Conservation (phyloP, 2,113 vertebrate species). For the Hippocampus mohnikei region DNA sequence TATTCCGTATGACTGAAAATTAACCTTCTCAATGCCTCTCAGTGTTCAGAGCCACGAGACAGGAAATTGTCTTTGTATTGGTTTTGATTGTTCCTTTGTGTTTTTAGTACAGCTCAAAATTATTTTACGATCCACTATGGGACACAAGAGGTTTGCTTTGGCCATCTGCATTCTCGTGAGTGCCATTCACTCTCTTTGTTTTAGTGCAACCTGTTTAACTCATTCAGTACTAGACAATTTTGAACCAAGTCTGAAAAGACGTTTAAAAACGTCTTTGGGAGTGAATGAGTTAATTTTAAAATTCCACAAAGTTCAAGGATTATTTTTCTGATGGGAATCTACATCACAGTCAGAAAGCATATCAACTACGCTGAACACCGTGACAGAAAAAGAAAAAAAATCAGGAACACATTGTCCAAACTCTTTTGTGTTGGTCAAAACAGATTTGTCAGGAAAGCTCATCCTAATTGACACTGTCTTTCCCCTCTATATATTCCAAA, state of each 20-base stretch:
- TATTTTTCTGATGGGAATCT: too few species aligned
- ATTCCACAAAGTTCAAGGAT: too few species aligned
- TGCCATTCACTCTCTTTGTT: not conserved
- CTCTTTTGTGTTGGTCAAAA: constrained; percentile 56
- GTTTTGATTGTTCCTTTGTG: not conserved
- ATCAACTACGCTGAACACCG: constrained; percentile 18
- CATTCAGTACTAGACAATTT: too few species aligned
- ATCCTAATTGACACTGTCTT: constrained; percentile 86
- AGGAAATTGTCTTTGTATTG: not conserved
- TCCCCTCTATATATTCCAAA: constrained; percentile 80
- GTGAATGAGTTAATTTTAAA: too few species aligned
- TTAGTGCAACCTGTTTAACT: too few species aligned
- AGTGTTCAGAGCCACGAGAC: not conserved
- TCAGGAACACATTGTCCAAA: constrained; percentile 60
- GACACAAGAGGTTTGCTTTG: not conserved
- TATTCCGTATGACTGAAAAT: constrained; percentile 44
- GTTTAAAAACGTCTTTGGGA: too few species aligned
- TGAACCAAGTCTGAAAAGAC: too few species aligned
- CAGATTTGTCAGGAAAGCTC: constrained; percentile 71
- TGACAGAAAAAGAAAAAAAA: constrained; percentile 58
- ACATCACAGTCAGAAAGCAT: constrained; percentile 7
- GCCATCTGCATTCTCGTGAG: not conserved
- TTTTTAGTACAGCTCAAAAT: not conserved
- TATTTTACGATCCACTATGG: not conserved
- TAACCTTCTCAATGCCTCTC: constrained; percentile 21